Evolutionary conservation across 2,113 vertebrate genomes (phyloP), one percentile per base, ranked within the genome.

Genomic region (Dipodomys stephensi): DNA sequence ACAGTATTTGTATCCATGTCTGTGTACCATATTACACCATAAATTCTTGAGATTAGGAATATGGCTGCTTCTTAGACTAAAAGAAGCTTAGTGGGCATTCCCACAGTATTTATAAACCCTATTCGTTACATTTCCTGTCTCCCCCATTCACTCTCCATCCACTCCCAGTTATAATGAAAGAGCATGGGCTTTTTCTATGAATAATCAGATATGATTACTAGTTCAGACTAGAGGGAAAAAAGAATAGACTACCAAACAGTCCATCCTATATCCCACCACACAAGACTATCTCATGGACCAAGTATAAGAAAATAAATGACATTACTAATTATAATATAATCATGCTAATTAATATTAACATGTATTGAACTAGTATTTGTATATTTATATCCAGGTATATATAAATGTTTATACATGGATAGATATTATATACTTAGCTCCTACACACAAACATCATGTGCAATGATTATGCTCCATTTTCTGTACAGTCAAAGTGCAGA

Each of bases 31-130:
- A 78, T 90, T 91, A 64, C 73, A 87, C 49, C 30, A 62, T 85
- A 95, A 89, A 91, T 74, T 86, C 76, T 91, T 87, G 32, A 84
- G 88, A 87, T 65, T 80, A 83, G 64, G 46, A 22, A 94, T 39
- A 46, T n/a, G 23, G 25, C 20, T 90, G 89, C 78, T 87, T 86
- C 69, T 83, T 57, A 73, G 7, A 64, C 72, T 44, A 35, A 91
- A 76, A 79, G n/a, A 88, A 72, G 82, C 49, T 83, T 18, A 57
- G 35, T 72, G n/a, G 68, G 12, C 32, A 83, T 68, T 72, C 62
- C 68, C 27, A 82, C 11, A 30, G 27, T 78, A 84, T 77, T 78
- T 87, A 2, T 64, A 46, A 87, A 88, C 88, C 57, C 20, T 49
- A 88, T 72, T 39, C 62, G 13, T 74, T 82, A 83, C 62, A 94